Percentiles rank a stretch among this genome's conserved stretches.
These are phyloP conservation scores for Epinotia bilunana DNA, from an alignment of 2,888 invertebrate genomes.

Conservation along the genomic window DNA sequence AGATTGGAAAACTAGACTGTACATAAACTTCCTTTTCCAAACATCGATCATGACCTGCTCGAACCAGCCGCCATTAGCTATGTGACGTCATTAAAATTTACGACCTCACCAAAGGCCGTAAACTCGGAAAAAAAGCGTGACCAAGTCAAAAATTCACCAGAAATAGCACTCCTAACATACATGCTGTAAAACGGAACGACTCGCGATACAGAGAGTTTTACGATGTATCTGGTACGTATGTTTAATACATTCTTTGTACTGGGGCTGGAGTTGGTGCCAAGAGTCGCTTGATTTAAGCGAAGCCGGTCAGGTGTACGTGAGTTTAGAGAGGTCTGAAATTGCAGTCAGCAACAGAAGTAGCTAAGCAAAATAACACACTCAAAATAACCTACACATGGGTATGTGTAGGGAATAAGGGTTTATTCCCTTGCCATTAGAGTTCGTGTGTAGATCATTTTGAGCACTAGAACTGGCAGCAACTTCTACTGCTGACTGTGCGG, in stretches of 20 bases:
- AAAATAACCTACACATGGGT: too few species aligned
- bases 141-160: slow-evolving; percentile 45
- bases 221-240: slow-evolving; percentile 45
- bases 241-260: slow-evolving; percentile 45
- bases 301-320: slow-evolving; percentile 30
- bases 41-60: slow-evolving; percentile 28
- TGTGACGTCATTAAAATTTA: slow-evolving; percentile 41
- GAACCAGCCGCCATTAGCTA: slow-evolving; percentile 23
- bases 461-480: too few species aligned
- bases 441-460: too few species aligned
- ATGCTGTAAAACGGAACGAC: slow-evolving; percentile 44
- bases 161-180: slow-evolving; percentile 27
- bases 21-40: too few species aligned
- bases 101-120: slow-evolving; percentile 29
- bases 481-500: too few species aligned
- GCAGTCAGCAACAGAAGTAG: neutral
- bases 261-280: slow-evolving; percentile 24
- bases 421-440: too few species aligned
- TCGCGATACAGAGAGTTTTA: slow-evolving; percentile 43
- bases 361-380: too few species aligned
- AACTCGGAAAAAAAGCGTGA: slow-evolving; percentile 43
- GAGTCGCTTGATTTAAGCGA: slow-evolving; percentile 38
- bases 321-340: slow-evolving; percentile 7
- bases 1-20: too few species aligned
- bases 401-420: too few species aligned